phyloP scores from a whole-genome alignment of 2,797 vertebrate species.

The Thripadectes ignobilis region DNA sequence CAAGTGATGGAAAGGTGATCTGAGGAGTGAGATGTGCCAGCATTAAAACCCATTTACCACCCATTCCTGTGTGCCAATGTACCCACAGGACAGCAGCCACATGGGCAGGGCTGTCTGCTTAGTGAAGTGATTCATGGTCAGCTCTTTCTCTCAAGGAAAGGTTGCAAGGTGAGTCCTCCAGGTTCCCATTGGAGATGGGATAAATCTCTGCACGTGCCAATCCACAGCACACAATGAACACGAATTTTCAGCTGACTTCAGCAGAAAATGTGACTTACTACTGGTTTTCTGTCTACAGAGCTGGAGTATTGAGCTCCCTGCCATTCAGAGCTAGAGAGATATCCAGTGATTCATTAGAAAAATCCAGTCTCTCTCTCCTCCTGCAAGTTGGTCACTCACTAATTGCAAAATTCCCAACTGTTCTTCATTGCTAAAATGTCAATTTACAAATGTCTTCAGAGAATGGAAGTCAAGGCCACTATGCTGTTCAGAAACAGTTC shows the following conservation, averaged over 20 bases:
- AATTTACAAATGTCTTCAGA: background rate
- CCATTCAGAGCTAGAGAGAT: background rate
- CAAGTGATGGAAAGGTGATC: background rate
- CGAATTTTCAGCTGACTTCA: background rate
- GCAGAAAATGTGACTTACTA: conserved; percentile 25
- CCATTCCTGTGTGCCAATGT: background rate
- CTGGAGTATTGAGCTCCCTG: conserved; percentile 55
- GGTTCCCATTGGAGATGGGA: background rate
- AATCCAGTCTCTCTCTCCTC: background rate
- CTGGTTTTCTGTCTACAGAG: conserved; percentile 60
- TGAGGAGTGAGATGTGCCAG: background rate
- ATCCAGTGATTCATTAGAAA: background rate
- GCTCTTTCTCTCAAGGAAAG: background rate
- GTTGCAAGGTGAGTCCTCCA: background rate
- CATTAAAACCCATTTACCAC: background rate
- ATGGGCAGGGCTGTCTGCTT: background rate
- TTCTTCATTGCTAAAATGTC: background rate
- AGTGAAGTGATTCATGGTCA: background rate
- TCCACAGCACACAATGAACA: background rate
- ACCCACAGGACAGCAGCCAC: background rate
- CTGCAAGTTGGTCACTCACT: background rate
- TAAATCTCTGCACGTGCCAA: conserved; percentile 12
- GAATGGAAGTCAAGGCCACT: background rate
- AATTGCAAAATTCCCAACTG: background rate
- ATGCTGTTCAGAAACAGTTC: background rate